Base-by-base conservation (phyloP, 2,797 vertebrate species). In the Dallia pectoralis region DNA sequence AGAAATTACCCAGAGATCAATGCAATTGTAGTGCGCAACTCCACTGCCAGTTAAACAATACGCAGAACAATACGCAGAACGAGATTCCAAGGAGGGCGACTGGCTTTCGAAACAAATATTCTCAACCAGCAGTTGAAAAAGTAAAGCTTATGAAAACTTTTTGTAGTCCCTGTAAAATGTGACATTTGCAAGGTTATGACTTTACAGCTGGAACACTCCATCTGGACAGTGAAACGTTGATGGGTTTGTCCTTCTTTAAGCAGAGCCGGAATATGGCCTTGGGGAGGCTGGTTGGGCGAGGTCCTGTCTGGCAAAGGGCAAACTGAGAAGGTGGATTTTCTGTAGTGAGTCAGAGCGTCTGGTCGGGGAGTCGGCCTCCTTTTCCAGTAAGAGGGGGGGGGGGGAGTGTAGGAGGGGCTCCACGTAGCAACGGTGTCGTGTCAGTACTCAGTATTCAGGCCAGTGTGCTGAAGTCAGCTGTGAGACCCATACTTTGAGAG, bases 301-400 rank as follows among this genome's bases (percentile, higher is more conserved):
- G 76, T 73, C 70, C 33, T 29, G 5, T 29, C 67, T 22, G 19
- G 33, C 12, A 22, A 32, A 30, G 80, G 79, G 85, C 81, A 40
- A 76, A 87, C 82, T 77, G 18, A 33, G 78, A 76, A 79, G 81
- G 86, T 81, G 79, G 32, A 85, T 89, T 88, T 80, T 75, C 80
- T 29, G 22, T 16, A 15, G 30, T 84, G 85, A 89, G 75, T 89
- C 82, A 84, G 78, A 67, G 70, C 73, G 66, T 70, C 82, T 73
- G 74, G 33, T 67, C 68, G 63, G 48, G 68, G 81, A 87, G 78
- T 86, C 79, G 79, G 84, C 69, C 73, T 80, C 76, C 71, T 78
- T 82, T 86, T 87, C 81, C 72, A 32, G 56, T 78, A 82, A 80
- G 63, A 27, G 18, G 56, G n/a, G n/a, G n/a, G n/a, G n/a, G n/a